A percentile compares a stretch with the other conserved stretches of the same genome.
Conservation (phyloP, 2,797 vertebrate species). For the Catamblyrhynchus diadema region DNA sequence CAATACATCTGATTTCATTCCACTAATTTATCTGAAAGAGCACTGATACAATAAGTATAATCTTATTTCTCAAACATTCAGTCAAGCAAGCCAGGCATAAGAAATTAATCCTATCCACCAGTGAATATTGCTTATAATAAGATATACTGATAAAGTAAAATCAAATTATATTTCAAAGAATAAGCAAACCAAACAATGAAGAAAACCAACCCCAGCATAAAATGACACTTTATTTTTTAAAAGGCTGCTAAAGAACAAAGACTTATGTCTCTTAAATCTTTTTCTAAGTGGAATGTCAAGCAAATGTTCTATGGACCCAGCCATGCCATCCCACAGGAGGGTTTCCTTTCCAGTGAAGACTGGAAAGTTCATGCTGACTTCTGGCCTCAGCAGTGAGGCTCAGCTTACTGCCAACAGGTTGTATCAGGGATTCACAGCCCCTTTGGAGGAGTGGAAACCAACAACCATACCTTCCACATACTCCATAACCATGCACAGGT, state of each 20-base stretch:
- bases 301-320: not conserved
- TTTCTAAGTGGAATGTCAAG: not conserved
- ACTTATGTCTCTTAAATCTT: not conserved
- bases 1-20: constrained; percentile 2
- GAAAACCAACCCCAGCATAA: not conserved
- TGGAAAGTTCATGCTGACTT: not conserved
- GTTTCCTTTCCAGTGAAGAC: not conserved
- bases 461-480: constrained; percentile 89
- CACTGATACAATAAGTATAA: constrained; percentile 7
- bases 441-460: not conserved
- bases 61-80: not conserved
- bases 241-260: not conserved
- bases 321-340: not conserved
- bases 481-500: constrained; percentile 98
- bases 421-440: not conserved
- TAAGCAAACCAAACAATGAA: not conserved
- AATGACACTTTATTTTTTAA: not conserved
- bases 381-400: not conserved
- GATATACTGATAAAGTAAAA: constrained; percentile 8
- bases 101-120: constrained; percentile 31
- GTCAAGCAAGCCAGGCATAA: not conserved
- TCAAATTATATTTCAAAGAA: constrained; percentile 1
- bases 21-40: not conserved
- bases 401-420: not conserved
- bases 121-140: constrained; percentile 15